Conservation (phyloP, 35 echinoderm and acorn worm species). For the Eucidaris tribuloides region DNA sequence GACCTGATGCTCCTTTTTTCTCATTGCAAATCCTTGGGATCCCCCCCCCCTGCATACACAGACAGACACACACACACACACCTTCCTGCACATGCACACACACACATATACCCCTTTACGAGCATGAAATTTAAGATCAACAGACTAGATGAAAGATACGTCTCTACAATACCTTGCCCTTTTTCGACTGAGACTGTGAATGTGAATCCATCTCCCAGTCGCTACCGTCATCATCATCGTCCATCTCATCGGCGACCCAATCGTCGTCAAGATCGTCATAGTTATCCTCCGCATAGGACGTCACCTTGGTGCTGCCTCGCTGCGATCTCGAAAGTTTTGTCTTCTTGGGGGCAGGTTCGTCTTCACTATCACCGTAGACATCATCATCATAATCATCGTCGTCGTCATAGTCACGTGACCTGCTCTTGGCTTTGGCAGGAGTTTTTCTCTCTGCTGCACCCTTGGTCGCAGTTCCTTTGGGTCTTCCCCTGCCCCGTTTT, state of each 20-base stretch:
- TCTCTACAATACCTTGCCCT: slow-evolving; percentile 29
- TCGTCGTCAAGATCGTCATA: slow-evolving; percentile 22
- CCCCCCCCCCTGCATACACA: no score
- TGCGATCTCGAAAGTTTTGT: slow-evolving; percentile 8
- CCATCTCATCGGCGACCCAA: neutral
- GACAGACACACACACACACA: no score
- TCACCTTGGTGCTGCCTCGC: slow-evolving; percentile 3
- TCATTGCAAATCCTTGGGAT: no score
- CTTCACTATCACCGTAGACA: slow-evolving; percentile 17
- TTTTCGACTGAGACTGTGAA: slow-evolving; percentile 2
- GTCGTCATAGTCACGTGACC: slow-evolving; percentile 35
- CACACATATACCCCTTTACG: no score
- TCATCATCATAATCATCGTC: slow-evolving; percentile 55
- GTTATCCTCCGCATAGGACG: slow-evolving; percentile 41
- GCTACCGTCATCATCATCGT: slow-evolving; percentile 62
- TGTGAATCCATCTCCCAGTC: slow-evolving; percentile 77
- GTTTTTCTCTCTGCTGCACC: slow-evolving; percentile 33
- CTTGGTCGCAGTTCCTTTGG: neutral
- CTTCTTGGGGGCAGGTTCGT: slow-evolving; percentile 14
- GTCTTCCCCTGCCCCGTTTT: slow-evolving; percentile 39
- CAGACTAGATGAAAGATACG: no score
- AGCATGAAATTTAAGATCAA: no score
- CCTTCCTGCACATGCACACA: no score
- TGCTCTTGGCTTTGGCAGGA: slow-evolving; percentile 1
- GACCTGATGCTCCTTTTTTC: no score